These are phyloP conservation scores for Pseudopipra pipra DNA, from an alignment of 2,113 vertebrate genomes.

Conservation along the genomic window DNA sequence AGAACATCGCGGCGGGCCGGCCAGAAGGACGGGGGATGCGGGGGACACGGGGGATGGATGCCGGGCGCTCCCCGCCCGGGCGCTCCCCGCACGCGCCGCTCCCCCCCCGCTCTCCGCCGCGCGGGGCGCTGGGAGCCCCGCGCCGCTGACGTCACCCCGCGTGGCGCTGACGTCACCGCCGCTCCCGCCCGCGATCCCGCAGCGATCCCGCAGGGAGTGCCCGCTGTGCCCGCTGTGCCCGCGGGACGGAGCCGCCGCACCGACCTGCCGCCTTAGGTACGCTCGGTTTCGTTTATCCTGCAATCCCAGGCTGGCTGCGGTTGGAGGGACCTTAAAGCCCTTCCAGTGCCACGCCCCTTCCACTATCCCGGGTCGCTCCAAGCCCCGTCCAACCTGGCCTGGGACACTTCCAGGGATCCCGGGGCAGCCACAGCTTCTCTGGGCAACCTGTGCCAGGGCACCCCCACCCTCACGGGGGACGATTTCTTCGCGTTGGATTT, in stretches of 20 bases:
- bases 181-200: too few relatives aligned
- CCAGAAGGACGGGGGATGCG: too few relatives aligned
- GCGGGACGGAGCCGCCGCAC: fast-evolving
- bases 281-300: fast-evolving
- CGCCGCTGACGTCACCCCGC: neutral
- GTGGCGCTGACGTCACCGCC: neutral
- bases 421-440: neutral
- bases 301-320: neutral
- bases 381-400: neutral
- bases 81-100: neutral
- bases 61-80: too few relatives aligned
- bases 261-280: neutral
- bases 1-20: slow-evolving; percentile 80
- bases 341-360: neutral
- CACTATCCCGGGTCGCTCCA: fast-evolving
- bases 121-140: neutral
- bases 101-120: neutral
- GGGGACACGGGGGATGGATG: too few relatives aligned
- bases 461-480: neutral
- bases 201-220: too few relatives aligned
- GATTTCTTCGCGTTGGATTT: too few relatives aligned
- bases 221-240: too few relatives aligned
- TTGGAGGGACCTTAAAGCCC: too few relatives aligned
- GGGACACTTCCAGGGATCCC: neutral
- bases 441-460: too few relatives aligned